Percentiles rank a stretch among this genome's conserved stretches.
These are phyloP conservation scores for Phania funesta DNA, from an alignment of 2,888 invertebrate species.

Conservation along the genomic window DNA sequence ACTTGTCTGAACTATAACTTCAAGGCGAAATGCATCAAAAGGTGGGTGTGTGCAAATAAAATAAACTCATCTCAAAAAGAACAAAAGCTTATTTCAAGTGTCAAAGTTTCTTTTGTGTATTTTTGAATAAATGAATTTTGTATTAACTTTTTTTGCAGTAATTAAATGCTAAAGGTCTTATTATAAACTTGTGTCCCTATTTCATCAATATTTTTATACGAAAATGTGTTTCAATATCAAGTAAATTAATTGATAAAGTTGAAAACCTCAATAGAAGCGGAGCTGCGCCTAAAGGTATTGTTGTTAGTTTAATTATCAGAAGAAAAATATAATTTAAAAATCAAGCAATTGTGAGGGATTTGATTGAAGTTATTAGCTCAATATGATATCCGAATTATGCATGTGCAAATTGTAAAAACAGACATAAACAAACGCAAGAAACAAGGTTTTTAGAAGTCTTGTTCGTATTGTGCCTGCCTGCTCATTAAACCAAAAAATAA, in stretches of 20 bases:
- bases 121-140: not conserved
- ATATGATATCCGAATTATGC: too few species aligned
- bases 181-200: not conserved
- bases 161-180: slow-evolving; percentile 30
- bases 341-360: too few species aligned
- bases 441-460: too few species aligned
- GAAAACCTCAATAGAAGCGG: too few species aligned
- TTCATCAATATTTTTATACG: slow-evolving; percentile 31
- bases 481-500: too few species aligned
- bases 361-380: too few species aligned
- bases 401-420: too few species aligned
- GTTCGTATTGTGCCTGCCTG: too few species aligned
- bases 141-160: not conserved
- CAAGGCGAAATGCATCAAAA: slow-evolving; percentile 41
- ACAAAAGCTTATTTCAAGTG: slow-evolving; percentile 38
- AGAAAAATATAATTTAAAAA: too few species aligned
- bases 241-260: not conserved
- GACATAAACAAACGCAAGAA: too few species aligned
- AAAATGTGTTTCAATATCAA: slow-evolving; percentile 31
- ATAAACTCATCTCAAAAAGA: slow-evolving; percentile 17
- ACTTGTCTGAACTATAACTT: slow-evolving; percentile 56
- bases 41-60: not conserved
- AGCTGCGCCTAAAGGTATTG: too few species aligned
- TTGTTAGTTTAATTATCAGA: too few species aligned
- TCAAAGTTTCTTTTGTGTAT: slow-evolving; percentile 46